These are phyloP conservation scores for Acleris holmiana DNA, from an alignment of 2,888 invertebrate genomes.

Conservation along the genomic window DNA sequence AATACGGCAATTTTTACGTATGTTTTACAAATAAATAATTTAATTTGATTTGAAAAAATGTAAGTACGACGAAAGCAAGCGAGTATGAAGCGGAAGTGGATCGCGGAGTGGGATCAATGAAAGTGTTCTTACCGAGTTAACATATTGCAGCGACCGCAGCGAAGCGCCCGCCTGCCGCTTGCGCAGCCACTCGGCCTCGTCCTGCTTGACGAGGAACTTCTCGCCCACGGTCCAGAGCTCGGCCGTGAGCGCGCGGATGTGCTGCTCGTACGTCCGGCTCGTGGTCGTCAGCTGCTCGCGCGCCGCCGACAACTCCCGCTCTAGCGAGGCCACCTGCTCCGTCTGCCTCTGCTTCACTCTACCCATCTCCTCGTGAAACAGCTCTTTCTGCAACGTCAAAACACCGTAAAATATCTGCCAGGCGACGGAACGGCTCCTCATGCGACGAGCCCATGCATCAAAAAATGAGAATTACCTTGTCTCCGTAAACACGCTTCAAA, in stretches of 20 bases:
- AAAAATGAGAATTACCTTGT: slow-evolving; percentile 64
- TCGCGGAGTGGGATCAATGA: not conserved
- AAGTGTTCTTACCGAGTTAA: slow-evolving; percentile 65
- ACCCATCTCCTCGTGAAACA: slow-evolving; percentile 86
- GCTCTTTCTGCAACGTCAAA: slow-evolving; percentile 76
- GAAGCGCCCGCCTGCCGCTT: slow-evolving; percentile 69
- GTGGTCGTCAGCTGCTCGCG: slow-evolving; percentile 75
- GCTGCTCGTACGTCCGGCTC: slow-evolving; percentile 67
- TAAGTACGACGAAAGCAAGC: too few relatives aligned
- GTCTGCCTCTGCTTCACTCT: slow-evolving; percentile 78
- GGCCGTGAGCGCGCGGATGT: slow-evolving; percentile 75
- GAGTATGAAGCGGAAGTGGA: too few relatives aligned
- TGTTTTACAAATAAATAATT: too few relatives aligned
- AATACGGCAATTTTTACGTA: too few relatives aligned
- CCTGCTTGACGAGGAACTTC: slow-evolving; percentile 82
- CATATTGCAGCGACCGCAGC: slow-evolving; percentile 75
- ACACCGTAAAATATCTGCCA: slow-evolving; percentile 14
- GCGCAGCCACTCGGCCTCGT: slow-evolving; percentile 81
- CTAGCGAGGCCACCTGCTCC: slow-evolving; percentile 77
- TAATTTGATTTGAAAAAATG: too few relatives aligned
- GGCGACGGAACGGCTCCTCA: slow-evolving; percentile 42
- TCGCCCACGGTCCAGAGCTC: slow-evolving; percentile 86
- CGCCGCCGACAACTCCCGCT: slow-evolving; percentile 80
- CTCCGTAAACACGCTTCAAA: slow-evolving; percentile 32
- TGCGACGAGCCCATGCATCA: slow-evolving; percentile 46